phyloP scores from a whole-genome alignment of 2,888 invertebrate genomes.

The Diarsia mendica region DNA sequence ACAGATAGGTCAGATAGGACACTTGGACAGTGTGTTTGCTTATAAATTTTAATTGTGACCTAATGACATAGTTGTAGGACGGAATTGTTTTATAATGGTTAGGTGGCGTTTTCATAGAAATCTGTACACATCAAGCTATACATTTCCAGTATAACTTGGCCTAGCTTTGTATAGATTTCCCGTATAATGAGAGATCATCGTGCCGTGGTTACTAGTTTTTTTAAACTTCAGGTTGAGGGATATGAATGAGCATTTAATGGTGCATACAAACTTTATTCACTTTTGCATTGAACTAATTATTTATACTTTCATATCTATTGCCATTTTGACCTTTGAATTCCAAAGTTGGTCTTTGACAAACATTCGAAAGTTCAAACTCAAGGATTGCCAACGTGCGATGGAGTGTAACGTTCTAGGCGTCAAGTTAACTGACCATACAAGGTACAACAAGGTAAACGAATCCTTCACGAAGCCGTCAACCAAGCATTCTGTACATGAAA shows the following conservation, averaged over 20 bases:
- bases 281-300: background rate
- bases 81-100: constrained; percentile 61
- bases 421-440: background rate
- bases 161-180: too few species aligned
- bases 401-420: background rate
- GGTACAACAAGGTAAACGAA: background rate
- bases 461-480: background rate
- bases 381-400: background rate
- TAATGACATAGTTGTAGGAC: constrained; percentile 68
- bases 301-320: background rate
- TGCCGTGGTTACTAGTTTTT: background rate
- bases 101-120: constrained; percentile 53
- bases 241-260: background rate
- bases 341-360: background rate
- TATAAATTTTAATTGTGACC: constrained; percentile 71
- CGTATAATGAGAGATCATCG: too few species aligned
- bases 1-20: constrained; percentile 70
- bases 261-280: background rate
- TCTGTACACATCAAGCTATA: constrained; percentile 3
- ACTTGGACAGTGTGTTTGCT: constrained; percentile 64
- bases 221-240: background rate
- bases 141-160: too few species aligned
- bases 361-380: background rate
- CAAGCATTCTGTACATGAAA: background rate
- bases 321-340: background rate